Conservation (phyloP, 2,888 invertebrate species). For the Sarcophaga subvicina region DNA sequence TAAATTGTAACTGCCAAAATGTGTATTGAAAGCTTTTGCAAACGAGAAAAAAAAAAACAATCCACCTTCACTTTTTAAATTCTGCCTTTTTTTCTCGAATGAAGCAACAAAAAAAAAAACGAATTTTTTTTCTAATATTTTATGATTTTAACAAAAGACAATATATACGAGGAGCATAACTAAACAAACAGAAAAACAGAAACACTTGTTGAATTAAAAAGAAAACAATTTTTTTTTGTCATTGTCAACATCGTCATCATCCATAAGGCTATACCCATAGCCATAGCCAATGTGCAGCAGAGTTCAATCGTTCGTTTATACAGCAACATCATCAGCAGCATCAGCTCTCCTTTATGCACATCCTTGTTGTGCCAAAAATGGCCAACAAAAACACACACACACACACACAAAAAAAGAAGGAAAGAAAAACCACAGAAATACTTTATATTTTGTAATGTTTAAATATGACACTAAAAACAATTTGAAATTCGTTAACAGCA, state of each 20-base stretch:
- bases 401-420: neutral
- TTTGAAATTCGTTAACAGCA: slow-evolving; percentile 41
- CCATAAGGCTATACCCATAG: neutral
- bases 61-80: slow-evolving; percentile 70
- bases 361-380: slow-evolving; percentile 67
- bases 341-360: slow-evolving; percentile 32
- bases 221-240: slow-evolving; percentile 29
- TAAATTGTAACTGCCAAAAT: slow-evolving; percentile 68
- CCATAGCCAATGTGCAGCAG: no score
- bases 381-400: slow-evolving; percentile 50
- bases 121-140: slow-evolving; percentile 35
- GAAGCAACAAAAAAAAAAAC: neutral
- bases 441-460: slow-evolving; percentile 64
- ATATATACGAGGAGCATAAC: slow-evolving; percentile 41
- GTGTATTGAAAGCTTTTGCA: slow-evolving; percentile 52
- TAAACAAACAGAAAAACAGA: slow-evolving; percentile 20
- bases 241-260: slow-evolving; percentile 44
- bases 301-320: slow-evolving; percentile 16
- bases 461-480: slow-evolving; percentile 67
- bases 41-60: slow-evolving; percentile 26
- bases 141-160: slow-evolving; percentile 39
- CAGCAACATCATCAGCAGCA: neutral
- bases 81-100: slow-evolving; percentile 57
- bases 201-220: slow-evolving; percentile 43
- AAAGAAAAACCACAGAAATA: neutral